Conservation (phyloP, 2,113 vertebrate genomes). For the Antechinus stuartii region DNA sequence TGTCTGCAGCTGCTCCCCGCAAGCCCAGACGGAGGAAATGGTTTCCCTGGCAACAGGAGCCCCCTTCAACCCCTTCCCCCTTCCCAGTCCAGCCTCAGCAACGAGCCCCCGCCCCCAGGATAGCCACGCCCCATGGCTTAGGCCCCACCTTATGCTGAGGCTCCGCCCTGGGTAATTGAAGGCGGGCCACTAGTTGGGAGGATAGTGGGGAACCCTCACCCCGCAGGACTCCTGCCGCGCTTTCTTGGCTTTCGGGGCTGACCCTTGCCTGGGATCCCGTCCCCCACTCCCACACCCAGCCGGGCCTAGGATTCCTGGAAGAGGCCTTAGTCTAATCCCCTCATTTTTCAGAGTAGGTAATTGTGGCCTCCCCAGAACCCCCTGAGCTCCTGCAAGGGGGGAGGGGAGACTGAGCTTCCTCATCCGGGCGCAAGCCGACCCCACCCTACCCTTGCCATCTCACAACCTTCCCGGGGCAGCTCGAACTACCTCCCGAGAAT, state of each 20-base stretch:
- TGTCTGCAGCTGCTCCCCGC: background rate
- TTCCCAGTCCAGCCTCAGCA: background rate
- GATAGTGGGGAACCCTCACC: background rate
- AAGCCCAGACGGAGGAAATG: background rate
- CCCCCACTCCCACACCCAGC: background rate
- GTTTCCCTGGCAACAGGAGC: conserved; percentile 12
- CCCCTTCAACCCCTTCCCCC: background rate
- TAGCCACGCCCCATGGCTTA: background rate
- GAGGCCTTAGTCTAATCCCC: background rate
- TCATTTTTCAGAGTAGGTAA: background rate
- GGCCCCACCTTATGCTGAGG: background rate
- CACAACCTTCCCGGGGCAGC: background rate
- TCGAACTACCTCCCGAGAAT: background rate
- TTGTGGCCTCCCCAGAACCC: background rate
- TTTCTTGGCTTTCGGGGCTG: background rate
- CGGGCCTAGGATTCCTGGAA: background rate
- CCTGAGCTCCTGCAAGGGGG: background rate
- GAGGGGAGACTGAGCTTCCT: background rate
- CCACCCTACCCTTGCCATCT: background rate
- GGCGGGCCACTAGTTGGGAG: background rate
- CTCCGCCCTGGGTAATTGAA: background rate
- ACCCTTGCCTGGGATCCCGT: background rate
- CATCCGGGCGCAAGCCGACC: too few relatives aligned
- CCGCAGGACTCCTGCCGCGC: too few relatives aligned
- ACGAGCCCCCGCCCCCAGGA: background rate